Conservation (phyloP, 1,140 invertebrate genomes). For the Panulirus ornatus region DNA sequence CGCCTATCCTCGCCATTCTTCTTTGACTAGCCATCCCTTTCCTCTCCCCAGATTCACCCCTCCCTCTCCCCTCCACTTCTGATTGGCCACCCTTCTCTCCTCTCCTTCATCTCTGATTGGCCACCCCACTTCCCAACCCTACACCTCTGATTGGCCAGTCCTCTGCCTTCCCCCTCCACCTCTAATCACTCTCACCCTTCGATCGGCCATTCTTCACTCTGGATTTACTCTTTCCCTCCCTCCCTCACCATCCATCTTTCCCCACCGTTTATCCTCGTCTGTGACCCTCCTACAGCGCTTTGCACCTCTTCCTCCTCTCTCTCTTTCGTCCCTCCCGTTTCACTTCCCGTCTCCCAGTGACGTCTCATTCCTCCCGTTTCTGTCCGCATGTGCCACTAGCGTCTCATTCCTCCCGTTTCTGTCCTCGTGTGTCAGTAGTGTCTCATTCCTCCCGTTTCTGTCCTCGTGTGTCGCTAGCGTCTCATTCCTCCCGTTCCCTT, state of each 20-base stretch:
- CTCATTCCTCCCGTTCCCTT: not conserved
- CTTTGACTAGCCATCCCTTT: too few relatives aligned
- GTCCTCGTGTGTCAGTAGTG: too few relatives aligned
- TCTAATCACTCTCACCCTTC: too few relatives aligned
- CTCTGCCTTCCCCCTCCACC: too few relatives aligned
- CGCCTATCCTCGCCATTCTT: too few relatives aligned
- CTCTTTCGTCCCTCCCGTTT: not conserved
- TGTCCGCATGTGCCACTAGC: not conserved
- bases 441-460: too few relatives aligned
- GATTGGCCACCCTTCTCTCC: not conserved
- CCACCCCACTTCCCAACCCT: not conserved
- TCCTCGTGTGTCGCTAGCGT: not conserved
- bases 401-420: not conserved
- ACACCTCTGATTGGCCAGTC: not conserved
- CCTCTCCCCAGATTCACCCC: not conserved
- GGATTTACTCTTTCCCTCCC: not conserved
- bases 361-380: not conserved
- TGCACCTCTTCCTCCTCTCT: not conserved
- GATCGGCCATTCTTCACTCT: too few relatives aligned
- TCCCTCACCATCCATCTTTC: not conserved
- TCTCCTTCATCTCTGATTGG: not conserved
- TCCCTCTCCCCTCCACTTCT: not conserved
- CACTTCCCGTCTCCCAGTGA: not conserved
- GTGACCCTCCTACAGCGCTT: not conserved
- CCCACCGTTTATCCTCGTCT: not conserved